A percentile compares a stretch with the other conserved stretches of the same genome.
Conservation (phyloP, 2,113 vertebrate species). For the Eupsittula cactorum region DNA sequence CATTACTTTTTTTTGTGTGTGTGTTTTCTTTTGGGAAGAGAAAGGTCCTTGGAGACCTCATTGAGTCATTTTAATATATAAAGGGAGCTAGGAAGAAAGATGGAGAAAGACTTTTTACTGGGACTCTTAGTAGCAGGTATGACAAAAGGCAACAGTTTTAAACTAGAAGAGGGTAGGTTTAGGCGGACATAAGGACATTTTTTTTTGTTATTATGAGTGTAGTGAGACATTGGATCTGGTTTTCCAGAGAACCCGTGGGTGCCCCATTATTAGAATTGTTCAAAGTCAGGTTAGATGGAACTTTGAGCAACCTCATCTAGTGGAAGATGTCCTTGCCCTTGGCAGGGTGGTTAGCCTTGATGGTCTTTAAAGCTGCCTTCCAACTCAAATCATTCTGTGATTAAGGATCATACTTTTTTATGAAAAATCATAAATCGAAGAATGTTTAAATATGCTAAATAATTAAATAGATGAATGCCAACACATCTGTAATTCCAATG, state of each 20-base stretch:
- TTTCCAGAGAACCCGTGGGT: neutral
- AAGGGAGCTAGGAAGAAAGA: neutral
- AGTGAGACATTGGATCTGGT: neutral
- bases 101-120: neutral
- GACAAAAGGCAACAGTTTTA: neutral
- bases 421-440: neutral
- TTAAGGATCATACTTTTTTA: neutral
- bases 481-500: neutral
- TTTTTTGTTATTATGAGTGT: neutral
- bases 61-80: neutral
- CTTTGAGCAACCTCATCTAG: neutral
- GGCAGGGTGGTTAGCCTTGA: neutral
- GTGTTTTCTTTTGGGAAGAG: neutral
- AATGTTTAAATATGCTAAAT: neutral
- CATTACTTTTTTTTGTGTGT: neutral
- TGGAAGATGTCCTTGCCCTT: neutral
- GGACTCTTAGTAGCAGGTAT: neutral
- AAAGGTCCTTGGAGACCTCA: neutral
- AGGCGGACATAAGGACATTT: neutral
- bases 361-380: neutral
- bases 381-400: neutral
- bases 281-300: neutral
- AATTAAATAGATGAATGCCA: neutral
- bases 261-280: neutral
- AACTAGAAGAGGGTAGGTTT: neutral